Evolutionary conservation across 2,888 invertebrate genomes (phyloP).

Genomic region (Rhaphigaster nebulosa): DNA sequence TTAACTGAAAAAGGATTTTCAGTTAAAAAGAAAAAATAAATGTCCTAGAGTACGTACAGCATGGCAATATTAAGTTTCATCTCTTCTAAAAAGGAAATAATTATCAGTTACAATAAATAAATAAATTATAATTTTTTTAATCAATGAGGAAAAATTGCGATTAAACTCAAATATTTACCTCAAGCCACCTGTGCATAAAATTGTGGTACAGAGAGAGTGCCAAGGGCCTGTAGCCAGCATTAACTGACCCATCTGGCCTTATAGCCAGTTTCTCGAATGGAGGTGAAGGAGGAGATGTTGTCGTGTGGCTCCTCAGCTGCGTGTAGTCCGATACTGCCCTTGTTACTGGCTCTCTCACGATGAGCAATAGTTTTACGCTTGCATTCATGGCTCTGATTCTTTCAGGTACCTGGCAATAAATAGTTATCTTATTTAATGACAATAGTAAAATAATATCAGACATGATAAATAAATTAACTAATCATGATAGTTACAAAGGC

Average conservation of each 20-base stretch:
- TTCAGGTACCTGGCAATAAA: constrained; percentile 82
- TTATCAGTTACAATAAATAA: neutral
- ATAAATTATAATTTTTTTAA: neutral
- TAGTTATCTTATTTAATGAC: neutral
- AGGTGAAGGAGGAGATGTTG: constrained; percentile 73
- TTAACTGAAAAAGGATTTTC: no score
- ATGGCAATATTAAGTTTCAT: neutral
- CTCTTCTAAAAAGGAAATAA: neutral
- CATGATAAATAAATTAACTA: neutral
- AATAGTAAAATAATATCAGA: neutral
- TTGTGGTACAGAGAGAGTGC: constrained; percentile 92
- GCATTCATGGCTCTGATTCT: constrained; percentile 95
- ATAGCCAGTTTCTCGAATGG: constrained; percentile 87
- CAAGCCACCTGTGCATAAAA: constrained; percentile 92
- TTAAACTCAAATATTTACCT: constrained; percentile 68
- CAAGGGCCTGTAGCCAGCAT: constrained; percentile 86
- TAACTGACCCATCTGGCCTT: constrained; percentile 84
- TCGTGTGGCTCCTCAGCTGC: constrained; percentile 87
- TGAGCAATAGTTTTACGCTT: constrained; percentile 89
- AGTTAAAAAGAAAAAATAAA: no score
- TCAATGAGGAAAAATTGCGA: neutral
- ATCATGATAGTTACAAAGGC: neutral
- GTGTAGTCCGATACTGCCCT: constrained; percentile 97
- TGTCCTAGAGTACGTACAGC: neutral
- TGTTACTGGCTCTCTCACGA: constrained; percentile 96